Evolutionary conservation across 2,113 vertebrate species (phyloP).

Genomic region (Columba livia): DNA sequence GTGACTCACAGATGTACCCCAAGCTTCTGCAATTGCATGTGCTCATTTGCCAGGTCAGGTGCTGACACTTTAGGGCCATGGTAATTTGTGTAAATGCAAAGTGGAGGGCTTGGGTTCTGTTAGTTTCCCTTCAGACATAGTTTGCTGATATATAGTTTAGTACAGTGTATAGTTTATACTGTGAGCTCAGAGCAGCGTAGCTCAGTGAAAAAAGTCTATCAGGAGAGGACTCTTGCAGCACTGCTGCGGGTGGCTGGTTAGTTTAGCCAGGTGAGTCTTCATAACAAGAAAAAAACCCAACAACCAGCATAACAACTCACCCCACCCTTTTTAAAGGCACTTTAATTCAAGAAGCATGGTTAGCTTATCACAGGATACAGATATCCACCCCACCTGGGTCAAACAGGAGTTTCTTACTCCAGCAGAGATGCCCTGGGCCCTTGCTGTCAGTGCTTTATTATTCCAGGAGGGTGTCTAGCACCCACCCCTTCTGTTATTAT

Average conservation of each 20-base stretch:
- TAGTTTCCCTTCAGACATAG: neutral
- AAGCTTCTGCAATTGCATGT: neutral
- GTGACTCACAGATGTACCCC: neutral
- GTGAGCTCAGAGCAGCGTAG: rapidly evolving
- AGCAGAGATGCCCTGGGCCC: neutral
- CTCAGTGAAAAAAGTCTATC: neutral
- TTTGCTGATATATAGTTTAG: neutral
- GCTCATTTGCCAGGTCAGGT: neutral
- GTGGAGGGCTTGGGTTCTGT: neutral
- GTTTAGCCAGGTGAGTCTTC: neutral
- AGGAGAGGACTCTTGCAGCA: neutral
- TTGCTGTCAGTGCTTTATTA: too few species aligned
- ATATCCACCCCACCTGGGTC: too few species aligned
- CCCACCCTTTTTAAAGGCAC: neutral
- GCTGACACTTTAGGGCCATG: neutral
- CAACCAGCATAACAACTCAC: neutral
- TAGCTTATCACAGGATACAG: neutral
- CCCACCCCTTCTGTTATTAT: neutral
- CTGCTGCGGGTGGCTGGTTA: neutral
- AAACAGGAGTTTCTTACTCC: neutral
- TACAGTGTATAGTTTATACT: neutral
- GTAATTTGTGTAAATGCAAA: neutral
- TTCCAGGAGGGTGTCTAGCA: neutral
- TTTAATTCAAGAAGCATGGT: neutral
- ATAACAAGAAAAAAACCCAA: too few species aligned